phyloP scores from a whole-genome alignment of 2,113 vertebrate species.

The Larimichthys polyactis region DNA sequence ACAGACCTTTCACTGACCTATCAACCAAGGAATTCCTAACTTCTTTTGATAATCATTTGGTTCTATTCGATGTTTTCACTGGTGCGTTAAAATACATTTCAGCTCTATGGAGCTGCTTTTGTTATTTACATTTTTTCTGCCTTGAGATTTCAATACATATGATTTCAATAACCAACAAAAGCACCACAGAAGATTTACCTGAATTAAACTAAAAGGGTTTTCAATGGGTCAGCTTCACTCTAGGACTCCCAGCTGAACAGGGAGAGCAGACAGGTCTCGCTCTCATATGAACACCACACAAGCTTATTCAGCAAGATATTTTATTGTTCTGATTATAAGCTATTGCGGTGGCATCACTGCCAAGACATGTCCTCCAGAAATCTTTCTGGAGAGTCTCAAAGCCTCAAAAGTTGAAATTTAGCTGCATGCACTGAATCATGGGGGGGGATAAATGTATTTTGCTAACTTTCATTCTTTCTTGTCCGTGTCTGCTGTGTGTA shows the following conservation, averaged over 20 bases:
- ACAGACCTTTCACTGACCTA: not conserved
- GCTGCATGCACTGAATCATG: constrained; percentile 8
- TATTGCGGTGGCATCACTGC: constrained; percentile 16
- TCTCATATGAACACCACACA: constrained; percentile 15
- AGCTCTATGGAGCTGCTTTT: not conserved
- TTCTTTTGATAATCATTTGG: not conserved
- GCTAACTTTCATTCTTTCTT: constrained; percentile 25
- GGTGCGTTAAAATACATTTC: not conserved
- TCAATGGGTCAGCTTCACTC: not conserved
- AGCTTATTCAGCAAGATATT: constrained; percentile 45
- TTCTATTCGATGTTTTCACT: not conserved
- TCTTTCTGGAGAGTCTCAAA: not conserved
- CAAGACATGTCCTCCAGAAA: constrained; percentile 6
- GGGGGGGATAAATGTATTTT: constrained; percentile 25
- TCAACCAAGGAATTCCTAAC: not conserved
- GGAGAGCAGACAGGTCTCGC: not conserved
- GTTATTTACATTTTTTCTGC: constrained; percentile 1
- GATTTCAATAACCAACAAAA: constrained; percentile 18
- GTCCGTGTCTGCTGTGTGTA: constrained; percentile 28
- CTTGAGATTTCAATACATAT: not conserved
- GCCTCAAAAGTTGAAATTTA: constrained; percentile 8
- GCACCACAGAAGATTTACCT: constrained; percentile 3
- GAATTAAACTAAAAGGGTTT: constrained; percentile 5
- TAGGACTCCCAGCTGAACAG: constrained; percentile 9
- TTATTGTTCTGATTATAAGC: constrained; percentile 51